Evolutionary conservation across 1,140 invertebrate genomes (phyloP).

Genomic region (Whitmania pigra): DNA sequence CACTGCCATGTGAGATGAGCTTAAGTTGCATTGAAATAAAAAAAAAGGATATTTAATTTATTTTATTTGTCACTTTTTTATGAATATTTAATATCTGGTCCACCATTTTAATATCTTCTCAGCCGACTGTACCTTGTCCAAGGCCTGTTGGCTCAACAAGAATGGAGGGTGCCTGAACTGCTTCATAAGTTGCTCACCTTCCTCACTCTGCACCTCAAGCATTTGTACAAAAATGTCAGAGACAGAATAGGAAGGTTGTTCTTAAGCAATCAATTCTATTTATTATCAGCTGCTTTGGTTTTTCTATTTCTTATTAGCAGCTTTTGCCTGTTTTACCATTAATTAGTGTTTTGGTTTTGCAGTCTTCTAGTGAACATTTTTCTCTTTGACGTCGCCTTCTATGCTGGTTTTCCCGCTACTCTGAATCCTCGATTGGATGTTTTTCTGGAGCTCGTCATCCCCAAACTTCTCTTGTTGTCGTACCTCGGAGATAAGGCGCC

Average conservation of each 20-base stretch:
- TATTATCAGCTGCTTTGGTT: neutral
- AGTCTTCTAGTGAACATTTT: slow-evolving; percentile 56
- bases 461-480: slow-evolving; percentile 40
- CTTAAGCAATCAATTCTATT: neutral
- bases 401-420: slow-evolving; percentile 34
- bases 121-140: slow-evolving; percentile 53
- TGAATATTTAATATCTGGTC: neutral
- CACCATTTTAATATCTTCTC: slow-evolving; percentile 30
- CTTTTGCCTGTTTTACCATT: slow-evolving; percentile 20
- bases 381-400: slow-evolving; percentile 42
- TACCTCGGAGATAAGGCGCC: neutral
- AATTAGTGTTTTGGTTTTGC: slow-evolving; percentile 25
- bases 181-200: slow-evolving; percentile 46
- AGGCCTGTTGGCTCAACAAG: slow-evolving; percentile 52
- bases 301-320: slow-evolving; percentile 14
- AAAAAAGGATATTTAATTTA: too few species aligned
- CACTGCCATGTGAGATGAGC: too few species aligned
- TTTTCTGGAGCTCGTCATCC: slow-evolving; percentile 51
- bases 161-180: slow-evolving; percentile 57
- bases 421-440: slow-evolving; percentile 46
- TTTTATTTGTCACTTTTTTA: too few species aligned
- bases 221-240: slow-evolving; percentile 65
- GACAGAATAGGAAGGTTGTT: slow-evolving; percentile 54
- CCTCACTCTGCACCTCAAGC: slow-evolving; percentile 50
- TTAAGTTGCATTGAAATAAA: too few species aligned